A percentile compares a stretch with the other conserved stretches of the same genome.
Conservation (phyloP, 2,888 invertebrate species). For the Netelia virgata region DNA sequence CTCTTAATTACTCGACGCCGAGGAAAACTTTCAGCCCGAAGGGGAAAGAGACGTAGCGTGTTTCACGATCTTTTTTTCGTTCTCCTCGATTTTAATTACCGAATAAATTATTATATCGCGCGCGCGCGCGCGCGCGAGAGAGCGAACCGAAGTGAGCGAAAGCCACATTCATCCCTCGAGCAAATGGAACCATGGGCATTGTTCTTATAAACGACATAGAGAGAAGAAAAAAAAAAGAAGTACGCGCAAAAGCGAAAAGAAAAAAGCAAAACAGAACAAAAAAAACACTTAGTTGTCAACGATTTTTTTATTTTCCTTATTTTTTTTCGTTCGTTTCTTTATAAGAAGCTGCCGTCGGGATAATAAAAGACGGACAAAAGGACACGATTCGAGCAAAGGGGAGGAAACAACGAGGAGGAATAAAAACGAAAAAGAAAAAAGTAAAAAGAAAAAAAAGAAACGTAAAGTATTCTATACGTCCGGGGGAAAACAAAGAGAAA, state of each 20-base stretch:
- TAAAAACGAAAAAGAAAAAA: slow-evolving; percentile 12
- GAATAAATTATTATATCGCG: not conserved
- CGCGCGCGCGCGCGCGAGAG: not conserved
- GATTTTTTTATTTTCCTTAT: too few relatives aligned
- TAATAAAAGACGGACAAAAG: slow-evolving; percentile 6
- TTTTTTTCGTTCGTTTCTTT: not conserved
- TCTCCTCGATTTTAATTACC: slow-evolving; percentile 39
- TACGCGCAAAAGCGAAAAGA: not conserved
- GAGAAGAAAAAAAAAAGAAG: too few relatives aligned
- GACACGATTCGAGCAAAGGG: not conserved
- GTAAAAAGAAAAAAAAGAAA: not conserved
- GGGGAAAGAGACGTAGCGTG: not conserved
- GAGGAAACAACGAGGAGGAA: not conserved
- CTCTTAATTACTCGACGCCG: slow-evolving; percentile 20
- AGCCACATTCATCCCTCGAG: not conserved
- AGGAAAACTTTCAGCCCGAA: slow-evolving; percentile 2
- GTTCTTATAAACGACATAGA: too few relatives aligned
- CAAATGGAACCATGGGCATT: not conserved
- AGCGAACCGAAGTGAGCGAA: not conserved
- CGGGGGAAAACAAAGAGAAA: not conserved
- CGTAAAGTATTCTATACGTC: not conserved
- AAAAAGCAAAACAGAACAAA: slow-evolving; percentile 13
- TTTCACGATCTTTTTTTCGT: slow-evolving; percentile 24
- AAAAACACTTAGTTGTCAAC: not conserved
- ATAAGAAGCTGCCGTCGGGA: not conserved